Base-by-base conservation (phyloP, 1,140 invertebrate genomes). In the Nomia melanderi region DNA sequence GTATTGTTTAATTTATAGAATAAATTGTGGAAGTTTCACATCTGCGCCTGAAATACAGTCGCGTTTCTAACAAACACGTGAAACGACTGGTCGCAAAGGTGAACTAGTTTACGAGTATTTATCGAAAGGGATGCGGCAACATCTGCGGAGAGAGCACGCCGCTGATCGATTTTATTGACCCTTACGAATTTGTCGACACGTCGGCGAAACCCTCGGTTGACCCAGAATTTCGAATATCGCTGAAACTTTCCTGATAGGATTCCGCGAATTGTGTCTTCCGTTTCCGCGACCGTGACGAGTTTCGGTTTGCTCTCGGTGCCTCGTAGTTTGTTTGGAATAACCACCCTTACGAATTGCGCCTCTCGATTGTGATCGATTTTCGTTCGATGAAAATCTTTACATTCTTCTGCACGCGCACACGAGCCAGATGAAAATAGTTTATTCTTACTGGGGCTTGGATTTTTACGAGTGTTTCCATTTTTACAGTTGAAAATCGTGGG, bases 161-260 rank as follows among this genome's bases (percentile, higher is more conserved):
- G 3, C 44, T n/a, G 44, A 47, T 47, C 44, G 44, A 47, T 47
- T 47, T n/a, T n/a, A 20, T 47, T 17, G 44, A 47, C 12, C 44
- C 44, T 47, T 47, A 47, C 12, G 20, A 47, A 47, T 47, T 47
- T 47, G 44, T 47, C 44, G 17, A 14, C 44, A 5, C 2, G 44
- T 47, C 14, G 3, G 44, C 44, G 44, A 47, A 47, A 47, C 17
- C 44, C 9, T 14, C 39, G 44, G 0, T 17, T 17, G 44, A 47
- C 44, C 44, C 17, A 47, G 44, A 47, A 47, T 47, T 47, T 47
- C 44, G 44, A 47, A 47, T 47, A 54, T 25, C 23, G 76, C 63
- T 78, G 63, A 78, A 81, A 78, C 81, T 81, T 75, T 78, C 75
- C 70, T 73, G 57, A 83, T 78, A 82, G 75, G 29, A 82, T 83